phyloP scores from a whole-genome alignment of 2,797 vertebrate species.

The Eupleurogrammus muticus region DNA sequence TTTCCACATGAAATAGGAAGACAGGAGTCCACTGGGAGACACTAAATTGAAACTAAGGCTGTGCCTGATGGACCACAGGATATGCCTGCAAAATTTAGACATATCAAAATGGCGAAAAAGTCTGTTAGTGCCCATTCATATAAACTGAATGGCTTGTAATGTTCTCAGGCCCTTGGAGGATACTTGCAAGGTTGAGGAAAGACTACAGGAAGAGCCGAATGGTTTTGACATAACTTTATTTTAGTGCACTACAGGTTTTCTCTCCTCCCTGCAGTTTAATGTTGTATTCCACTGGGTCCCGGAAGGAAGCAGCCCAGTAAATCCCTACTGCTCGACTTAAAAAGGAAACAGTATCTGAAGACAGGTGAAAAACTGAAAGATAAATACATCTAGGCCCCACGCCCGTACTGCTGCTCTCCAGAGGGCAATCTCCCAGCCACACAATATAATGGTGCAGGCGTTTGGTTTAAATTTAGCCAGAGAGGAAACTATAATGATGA shows the following conservation, averaged over 20 bases:
- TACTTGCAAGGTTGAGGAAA: constrained; percentile 88
- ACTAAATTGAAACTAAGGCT: constrained; percentile 99
- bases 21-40: constrained; percentile 90
- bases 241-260: constrained; percentile 91
- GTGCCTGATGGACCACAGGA: constrained; percentile 97
- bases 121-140: constrained; percentile 99
- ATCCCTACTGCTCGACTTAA: constrained; percentile 90
- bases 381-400: constrained; percentile 77
- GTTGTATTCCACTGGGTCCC: constrained; percentile 89
- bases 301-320: constrained; percentile 92
- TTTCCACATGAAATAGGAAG: constrained; percentile 94
- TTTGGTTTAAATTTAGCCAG: constrained; percentile 79
- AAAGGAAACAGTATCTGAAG: constrained; percentile 93
- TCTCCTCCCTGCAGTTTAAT: constrained; percentile 95
- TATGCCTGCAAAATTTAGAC: constrained; percentile 98
- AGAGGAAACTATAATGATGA: constrained; percentile 74
- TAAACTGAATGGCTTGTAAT: constrained; percentile 95
- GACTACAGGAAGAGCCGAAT: constrained; percentile 95
- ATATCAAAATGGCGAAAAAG: constrained; percentile 95
- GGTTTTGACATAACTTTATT: constrained; percentile 97
- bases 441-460: constrained; percentile 66
- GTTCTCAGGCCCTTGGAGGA: constrained; percentile 90
- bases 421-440: constrained; percentile 65
- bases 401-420: constrained; percentile 59
- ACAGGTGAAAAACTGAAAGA: constrained; percentile 92